Conservation (phyloP, 2,113 vertebrate genomes). For the Neolamprologus cancellatus region DNA sequence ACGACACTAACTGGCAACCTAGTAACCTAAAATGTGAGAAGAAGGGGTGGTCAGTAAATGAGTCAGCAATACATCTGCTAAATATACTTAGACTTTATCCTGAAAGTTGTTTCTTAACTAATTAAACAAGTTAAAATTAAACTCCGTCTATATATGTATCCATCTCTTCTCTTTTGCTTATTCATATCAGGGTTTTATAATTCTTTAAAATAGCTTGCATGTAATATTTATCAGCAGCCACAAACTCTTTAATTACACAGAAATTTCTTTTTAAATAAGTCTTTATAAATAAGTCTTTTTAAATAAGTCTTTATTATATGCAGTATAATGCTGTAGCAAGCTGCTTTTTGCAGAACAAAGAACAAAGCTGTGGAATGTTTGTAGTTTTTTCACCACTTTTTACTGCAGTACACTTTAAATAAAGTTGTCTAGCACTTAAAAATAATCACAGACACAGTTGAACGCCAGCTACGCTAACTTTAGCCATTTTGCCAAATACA, state of each 20-base stretch:
- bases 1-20: not conserved
- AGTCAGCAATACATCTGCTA: not conserved
- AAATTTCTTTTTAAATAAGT: not conserved
- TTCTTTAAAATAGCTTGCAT: not conserved
- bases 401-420: not conserved
- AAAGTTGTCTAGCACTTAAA: not conserved
- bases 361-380: not conserved
- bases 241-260: not conserved
- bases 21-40: not conserved
- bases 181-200: not conserved
- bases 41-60: not conserved
- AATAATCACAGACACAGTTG: not conserved
- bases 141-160: not conserved
- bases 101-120: not conserved
- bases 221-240: not conserved
- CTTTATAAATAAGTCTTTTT: not conserved
- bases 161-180: not conserved
- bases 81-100: not conserved
- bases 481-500: not conserved
- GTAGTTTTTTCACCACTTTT: not conserved
- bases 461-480: not conserved
- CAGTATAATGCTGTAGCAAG: not conserved
- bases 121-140: not conserved
- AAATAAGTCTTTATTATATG: not conserved
- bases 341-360: not conserved